A percentile compares a stretch with the other conserved stretches of the same genome.
Conservation (phyloP, 37 sponge, comb jelly and placozoan species). For the Mnemiopsis leidyi region DNA sequence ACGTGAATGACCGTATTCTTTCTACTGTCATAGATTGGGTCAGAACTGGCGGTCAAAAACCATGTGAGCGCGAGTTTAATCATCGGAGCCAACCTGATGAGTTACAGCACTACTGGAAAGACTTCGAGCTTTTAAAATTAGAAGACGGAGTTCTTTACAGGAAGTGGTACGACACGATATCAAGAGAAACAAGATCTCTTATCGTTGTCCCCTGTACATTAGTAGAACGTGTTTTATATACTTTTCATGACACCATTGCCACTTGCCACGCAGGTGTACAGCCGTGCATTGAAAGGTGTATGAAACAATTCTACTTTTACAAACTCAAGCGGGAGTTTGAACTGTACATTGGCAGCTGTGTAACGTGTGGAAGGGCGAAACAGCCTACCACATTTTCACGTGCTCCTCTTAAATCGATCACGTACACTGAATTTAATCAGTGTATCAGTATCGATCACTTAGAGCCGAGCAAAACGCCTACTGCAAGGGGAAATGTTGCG, state of each 20-base stretch:
- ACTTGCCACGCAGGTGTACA: constrained; percentile 21
- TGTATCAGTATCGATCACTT: constrained; percentile 49
- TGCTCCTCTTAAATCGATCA: constrained; percentile 26
- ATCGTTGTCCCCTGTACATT: constrained; percentile 18
- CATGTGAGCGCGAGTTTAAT: background rate
- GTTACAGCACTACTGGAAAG: constrained; percentile 2
- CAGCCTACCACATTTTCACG: background rate
- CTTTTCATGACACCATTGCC: constrained; percentile 9
- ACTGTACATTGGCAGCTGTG: background rate
- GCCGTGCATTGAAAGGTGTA: background rate
- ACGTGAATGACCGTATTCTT: constrained; percentile 9
- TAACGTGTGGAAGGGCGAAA: background rate
- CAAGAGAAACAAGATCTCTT: background rate
- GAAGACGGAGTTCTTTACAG: constrained; percentile 27
- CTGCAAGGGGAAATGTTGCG: background rate
- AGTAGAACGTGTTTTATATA: constrained; percentile 20
- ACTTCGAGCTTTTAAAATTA: background rate
- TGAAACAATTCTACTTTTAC: constrained; percentile 30
- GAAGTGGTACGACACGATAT: background rate
- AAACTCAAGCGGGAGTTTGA: constrained; percentile 24
- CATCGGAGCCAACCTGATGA: background rate
- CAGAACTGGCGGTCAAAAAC: background rate
- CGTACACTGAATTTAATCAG: constrained; percentile 8
- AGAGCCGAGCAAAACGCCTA: constrained; percentile 15
- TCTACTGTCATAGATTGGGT: constrained; percentile 23